A percentile compares a stretch with the other conserved stretches of the same genome.
These are phyloP conservation scores for Eupithecia dodoneata DNA, from an alignment of 2,888 invertebrate species.

Conservation along the genomic window DNA sequence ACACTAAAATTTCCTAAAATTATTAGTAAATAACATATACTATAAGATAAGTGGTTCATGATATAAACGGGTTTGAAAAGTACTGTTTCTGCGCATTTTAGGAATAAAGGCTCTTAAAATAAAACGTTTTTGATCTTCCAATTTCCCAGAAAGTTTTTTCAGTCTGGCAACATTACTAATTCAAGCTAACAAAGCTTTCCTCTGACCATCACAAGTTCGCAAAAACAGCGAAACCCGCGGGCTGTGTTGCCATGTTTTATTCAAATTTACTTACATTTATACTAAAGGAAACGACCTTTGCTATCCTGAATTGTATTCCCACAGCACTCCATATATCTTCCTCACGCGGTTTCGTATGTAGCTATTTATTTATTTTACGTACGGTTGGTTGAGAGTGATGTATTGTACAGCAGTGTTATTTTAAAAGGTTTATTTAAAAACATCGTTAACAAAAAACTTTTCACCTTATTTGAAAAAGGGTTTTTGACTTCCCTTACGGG, in stretches of 20 bases:
- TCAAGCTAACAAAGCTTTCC: constrained; percentile 27
- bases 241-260: constrained; percentile 75
- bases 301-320: constrained; percentile 80
- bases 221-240: constrained; percentile 48
- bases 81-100: too few relatives aligned
- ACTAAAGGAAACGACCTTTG: constrained; percentile 82
- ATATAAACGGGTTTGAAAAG: too few relatives aligned
- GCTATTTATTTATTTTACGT: constrained; percentile 77
- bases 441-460: not conserved
- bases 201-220: constrained; percentile 33
- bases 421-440: constrained; percentile 14
- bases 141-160: not conserved
- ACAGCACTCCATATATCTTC: constrained; percentile 81
- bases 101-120: too few relatives aligned
- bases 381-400: constrained; percentile 38
- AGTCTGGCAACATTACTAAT: constrained; percentile 17
- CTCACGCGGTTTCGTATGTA: constrained; percentile 65
- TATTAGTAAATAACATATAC: too few relatives aligned
- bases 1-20: too few relatives aligned
- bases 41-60: too few relatives aligned
- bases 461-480: not conserved
- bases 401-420: constrained; percentile 24
- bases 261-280: constrained; percentile 85
- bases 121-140: not conserved
- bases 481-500: not conserved